These are phyloP conservation scores for Salminus brasiliensis DNA, from an alignment of 2,113 vertebrate genomes.

Conservation along the genomic window DNA sequence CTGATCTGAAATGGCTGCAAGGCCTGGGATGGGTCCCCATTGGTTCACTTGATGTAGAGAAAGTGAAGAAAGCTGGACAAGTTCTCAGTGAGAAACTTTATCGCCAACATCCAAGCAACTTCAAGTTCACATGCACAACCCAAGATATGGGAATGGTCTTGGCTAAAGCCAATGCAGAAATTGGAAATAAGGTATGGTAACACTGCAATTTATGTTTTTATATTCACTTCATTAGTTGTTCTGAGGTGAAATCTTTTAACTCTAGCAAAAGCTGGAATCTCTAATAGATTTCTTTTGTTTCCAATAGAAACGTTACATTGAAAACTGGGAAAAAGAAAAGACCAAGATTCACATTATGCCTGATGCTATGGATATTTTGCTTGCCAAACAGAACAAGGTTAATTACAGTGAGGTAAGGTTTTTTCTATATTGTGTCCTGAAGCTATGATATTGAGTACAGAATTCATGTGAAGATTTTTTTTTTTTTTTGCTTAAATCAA, in stretches of 20 bases:
- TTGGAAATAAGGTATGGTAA: conserved; percentile 80
- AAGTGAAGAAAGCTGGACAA: conserved; percentile 77
- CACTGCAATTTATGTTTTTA: neutral
- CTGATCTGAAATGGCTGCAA: conserved; percentile 75
- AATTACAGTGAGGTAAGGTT: conserved; percentile 77
- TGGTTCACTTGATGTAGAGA: conserved; percentile 82
- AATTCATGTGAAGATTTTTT: neutral
- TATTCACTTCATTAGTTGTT: neutral
- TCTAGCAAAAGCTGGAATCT: neutral
- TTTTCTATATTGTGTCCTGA: neutral
- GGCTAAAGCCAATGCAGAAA: conserved; percentile 81
- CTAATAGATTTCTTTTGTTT: neutral
- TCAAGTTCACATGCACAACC: conserved; percentile 75
- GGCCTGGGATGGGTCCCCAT: conserved; percentile 85
- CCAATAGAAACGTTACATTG: conserved; percentile 72
- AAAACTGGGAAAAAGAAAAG: conserved; percentile 86
- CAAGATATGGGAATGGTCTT: conserved; percentile 79
- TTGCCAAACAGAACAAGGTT: conserved; percentile 84
- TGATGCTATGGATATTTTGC: conserved; percentile 82
- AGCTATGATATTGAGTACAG: neutral
- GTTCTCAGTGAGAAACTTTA: conserved; percentile 78
- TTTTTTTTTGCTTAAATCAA: neutral
- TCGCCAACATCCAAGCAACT: conserved; percentile 79
- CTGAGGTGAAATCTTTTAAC: neutral
- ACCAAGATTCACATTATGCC: conserved; percentile 85